phyloP scores from a whole-genome alignment of 2,797 vertebrate species.

The Clarias fuscus region DNA sequence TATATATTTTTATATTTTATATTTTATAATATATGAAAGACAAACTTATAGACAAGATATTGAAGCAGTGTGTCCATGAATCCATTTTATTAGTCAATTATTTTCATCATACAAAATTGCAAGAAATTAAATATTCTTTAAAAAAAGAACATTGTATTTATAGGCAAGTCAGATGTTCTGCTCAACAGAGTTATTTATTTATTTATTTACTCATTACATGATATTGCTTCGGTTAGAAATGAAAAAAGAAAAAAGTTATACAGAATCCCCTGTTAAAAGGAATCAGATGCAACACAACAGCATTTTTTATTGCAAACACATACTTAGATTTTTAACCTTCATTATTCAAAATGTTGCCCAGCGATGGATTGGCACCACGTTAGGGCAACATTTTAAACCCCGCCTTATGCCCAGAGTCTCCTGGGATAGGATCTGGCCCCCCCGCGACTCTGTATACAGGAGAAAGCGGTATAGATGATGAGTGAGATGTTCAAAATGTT shows the following conservation, averaged over 20 bases:
- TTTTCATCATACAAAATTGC: constrained; percentile 14
- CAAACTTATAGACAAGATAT: background rate
- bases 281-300: background rate
- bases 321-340: background rate
- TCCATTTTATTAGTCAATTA: constrained; percentile 4
- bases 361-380: too few relatives aligned
- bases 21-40: background rate
- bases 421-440: too few relatives aligned
- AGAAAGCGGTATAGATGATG: too few relatives aligned
- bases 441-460: too few relatives aligned
- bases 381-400: too few relatives aligned
- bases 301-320: background rate
- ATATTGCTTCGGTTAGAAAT: background rate
- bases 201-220: background rate
- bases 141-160: background rate
- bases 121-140: constrained; percentile 25
- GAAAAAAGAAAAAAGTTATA: too few relatives aligned
- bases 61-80: background rate
- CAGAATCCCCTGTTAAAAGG: background rate
- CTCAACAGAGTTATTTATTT: background rate
- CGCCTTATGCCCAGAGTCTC: too few relatives aligned
- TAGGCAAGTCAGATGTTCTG: background rate
- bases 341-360: background rate
- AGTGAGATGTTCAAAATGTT: background rate
- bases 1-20: background rate